Percentiles rank a stretch among this genome's conserved stretches.
Conservation (phyloP, 2,797 vertebrate genomes). For the Carcharodon carcharias region DNA sequence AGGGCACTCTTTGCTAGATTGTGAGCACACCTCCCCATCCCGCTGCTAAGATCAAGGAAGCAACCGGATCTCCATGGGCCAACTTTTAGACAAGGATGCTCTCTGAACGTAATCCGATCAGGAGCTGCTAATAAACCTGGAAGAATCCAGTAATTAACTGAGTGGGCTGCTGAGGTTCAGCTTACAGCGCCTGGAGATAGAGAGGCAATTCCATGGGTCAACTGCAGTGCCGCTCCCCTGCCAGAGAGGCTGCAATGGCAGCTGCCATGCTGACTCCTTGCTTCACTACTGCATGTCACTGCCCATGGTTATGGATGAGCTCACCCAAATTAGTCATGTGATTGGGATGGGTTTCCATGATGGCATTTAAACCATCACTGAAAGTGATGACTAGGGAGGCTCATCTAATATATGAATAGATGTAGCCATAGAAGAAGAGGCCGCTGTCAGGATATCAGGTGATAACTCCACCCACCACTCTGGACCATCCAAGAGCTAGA, state of each 20-base stretch:
- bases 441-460: too few relatives aligned
- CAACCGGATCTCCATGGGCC: not conserved
- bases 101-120: not conserved
- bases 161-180: not conserved
- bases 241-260: too few relatives aligned
- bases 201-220: not conserved
- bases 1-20: not conserved
- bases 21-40: not conserved
- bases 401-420: not conserved
- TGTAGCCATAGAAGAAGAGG: not conserved
- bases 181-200: not conserved
- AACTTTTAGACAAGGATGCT: not conserved
- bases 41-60: not conserved
- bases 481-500: too few relatives aligned
- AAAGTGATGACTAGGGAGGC: too few relatives aligned
- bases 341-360: not conserved
- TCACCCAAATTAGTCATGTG: not conserved
- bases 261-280: not conserved
- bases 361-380: too few relatives aligned
- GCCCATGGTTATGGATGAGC: not conserved
- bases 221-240: not conserved
- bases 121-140: not conserved
- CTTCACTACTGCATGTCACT: too few relatives aligned
- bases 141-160: not conserved
- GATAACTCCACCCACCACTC: not conserved